These are phyloP conservation scores for Sorex fumeus DNA, from an alignment of 2,113 vertebrate genomes.

Conservation along the genomic window DNA sequence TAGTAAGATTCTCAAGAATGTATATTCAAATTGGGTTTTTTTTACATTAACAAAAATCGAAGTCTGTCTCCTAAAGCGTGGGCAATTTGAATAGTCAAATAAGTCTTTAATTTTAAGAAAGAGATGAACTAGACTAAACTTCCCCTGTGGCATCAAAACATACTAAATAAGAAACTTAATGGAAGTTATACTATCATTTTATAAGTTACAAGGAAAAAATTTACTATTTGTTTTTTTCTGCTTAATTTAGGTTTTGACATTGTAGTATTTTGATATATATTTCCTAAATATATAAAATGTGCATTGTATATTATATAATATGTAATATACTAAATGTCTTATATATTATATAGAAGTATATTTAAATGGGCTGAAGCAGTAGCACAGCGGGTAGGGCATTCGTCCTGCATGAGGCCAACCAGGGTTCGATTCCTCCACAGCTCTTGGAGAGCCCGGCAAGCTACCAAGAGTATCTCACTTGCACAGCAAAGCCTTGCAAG, in stretches of 20 bases:
- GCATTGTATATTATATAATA: neutral
- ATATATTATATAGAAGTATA: no score
- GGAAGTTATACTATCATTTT: constrained; percentile 5
- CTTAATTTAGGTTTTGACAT: neutral
- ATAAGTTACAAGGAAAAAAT: neutral
- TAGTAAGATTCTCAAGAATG: constrained; percentile 28
- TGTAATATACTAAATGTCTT: no score
- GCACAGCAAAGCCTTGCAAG: no score
- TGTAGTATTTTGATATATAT: no score
- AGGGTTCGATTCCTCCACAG: no score
- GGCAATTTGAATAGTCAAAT: neutral
- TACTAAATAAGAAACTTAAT: neutral
- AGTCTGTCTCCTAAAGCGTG: neutral
- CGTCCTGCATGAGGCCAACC: no score
- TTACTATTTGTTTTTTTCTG: constrained; percentile 34
- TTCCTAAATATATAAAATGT: no score
- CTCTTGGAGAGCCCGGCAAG: no score
- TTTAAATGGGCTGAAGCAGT: no score
- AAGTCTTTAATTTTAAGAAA: neutral
- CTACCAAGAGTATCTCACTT: no score
- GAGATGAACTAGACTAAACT: neutral
- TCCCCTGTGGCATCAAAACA: neutral
- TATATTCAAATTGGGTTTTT: constrained; percentile 17
- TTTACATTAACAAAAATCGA: neutral
- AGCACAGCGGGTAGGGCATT: no score